These are phyloP conservation scores for Pygoscelis antarcticus DNA, from an alignment of 2,113 vertebrate genomes.

Conservation along the genomic window DNA sequence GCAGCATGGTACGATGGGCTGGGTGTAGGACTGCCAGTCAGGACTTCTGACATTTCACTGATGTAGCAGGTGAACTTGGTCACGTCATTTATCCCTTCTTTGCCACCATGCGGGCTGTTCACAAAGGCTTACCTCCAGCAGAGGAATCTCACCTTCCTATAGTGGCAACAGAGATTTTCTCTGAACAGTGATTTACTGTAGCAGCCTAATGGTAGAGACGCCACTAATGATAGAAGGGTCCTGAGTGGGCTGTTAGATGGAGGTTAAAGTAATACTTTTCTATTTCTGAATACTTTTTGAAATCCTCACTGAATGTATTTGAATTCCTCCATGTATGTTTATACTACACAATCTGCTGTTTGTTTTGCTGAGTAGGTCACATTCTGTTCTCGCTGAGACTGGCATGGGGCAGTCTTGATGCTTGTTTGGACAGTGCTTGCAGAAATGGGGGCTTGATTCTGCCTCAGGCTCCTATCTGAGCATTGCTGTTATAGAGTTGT, in stretches of 20 bases:
- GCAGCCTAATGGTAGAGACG: not conserved
- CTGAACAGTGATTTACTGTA: not conserved
- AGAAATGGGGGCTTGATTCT: not conserved
- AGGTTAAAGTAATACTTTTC: not conserved
- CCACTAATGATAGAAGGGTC: not conserved
- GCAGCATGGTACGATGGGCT: not conserved
- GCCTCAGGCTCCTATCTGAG: not conserved
- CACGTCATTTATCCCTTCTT: not conserved
- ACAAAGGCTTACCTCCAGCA: not conserved
- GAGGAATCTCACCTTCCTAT: not conserved
- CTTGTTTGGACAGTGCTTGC: not conserved
- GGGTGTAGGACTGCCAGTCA: too few relatives aligned
- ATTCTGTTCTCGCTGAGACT: not conserved
- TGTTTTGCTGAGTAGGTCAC: not conserved
- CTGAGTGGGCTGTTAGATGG: not conserved
- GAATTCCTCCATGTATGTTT: not conserved
- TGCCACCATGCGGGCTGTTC: not conserved
- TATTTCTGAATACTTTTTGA: not conserved
- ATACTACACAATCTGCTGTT: not conserved
- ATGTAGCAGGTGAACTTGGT: not conserved
- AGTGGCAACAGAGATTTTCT: not conserved
- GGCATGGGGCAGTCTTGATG: not conserved
- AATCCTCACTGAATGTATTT: not conserved
- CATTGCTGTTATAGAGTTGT: not conserved
- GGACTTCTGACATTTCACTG: not conserved